Percentiles rank a stretch among this genome's conserved stretches.
phyloP scores from a whole-genome alignment of 2,888 invertebrate species.

The Rhagophthalmus giganteus region DNA sequence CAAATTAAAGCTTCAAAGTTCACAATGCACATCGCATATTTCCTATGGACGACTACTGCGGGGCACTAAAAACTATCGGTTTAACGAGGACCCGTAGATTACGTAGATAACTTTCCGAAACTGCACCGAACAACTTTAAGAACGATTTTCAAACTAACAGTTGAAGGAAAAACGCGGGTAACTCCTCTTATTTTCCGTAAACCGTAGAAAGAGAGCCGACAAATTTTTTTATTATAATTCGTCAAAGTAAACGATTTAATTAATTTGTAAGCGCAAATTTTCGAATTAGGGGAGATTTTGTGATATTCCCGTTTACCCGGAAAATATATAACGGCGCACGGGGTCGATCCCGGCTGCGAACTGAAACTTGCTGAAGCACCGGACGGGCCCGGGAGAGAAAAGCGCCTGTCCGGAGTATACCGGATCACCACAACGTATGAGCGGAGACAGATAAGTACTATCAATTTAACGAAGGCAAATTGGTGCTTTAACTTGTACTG shows the following conservation, averaged over 20 bases:
- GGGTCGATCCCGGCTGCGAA: slow-evolving; percentile 50
- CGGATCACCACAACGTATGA: slow-evolving; percentile 24
- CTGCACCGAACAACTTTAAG: slow-evolving; percentile 6
- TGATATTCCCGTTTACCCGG: slow-evolving; percentile 25
- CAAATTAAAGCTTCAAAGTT: slow-evolving; percentile 22
- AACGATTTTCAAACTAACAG: slow-evolving; percentile 1
- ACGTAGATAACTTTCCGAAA: background rate
- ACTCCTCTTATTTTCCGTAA: too few relatives aligned
- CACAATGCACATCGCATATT: background rate
- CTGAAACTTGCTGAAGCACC: slow-evolving; percentile 46
- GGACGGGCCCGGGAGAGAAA: slow-evolving; percentile 55
- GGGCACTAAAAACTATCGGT: background rate
- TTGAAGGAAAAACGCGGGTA: too few relatives aligned
- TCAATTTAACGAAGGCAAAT: slow-evolving; percentile 25
- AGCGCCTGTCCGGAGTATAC: slow-evolving; percentile 58
- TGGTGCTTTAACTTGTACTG: slow-evolving; percentile 8
- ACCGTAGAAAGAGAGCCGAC: too few relatives aligned
- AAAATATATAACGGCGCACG: slow-evolving; percentile 40
- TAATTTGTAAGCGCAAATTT: too few relatives aligned
- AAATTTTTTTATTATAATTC: too few relatives aligned
- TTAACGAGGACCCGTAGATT: background rate
- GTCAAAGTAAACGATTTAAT: background rate
- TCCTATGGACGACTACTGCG: background rate
- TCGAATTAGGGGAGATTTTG: too few relatives aligned
- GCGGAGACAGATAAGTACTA: slow-evolving; percentile 29